Evolutionary conservation across 2,113 vertebrate species (phyloP).

Genomic region (Amphiprion percula): DNA sequence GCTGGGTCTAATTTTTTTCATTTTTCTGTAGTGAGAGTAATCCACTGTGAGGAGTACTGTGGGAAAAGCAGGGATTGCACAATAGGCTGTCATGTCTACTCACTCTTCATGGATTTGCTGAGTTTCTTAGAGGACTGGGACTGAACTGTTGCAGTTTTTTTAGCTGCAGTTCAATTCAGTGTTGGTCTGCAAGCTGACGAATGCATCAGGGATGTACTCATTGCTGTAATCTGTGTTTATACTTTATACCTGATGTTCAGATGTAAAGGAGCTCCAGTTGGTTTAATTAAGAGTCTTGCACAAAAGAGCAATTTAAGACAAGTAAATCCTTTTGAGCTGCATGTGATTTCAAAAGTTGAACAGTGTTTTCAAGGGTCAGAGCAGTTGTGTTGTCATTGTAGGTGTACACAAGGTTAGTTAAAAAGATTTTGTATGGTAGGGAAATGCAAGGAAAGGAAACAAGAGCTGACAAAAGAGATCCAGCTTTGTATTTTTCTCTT

Average conservation of each 20-base stretch:
- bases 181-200: neutral
- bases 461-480: neutral
- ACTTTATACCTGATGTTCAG: too few species aligned
- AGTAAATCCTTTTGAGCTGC: neutral
- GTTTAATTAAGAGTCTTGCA: neutral
- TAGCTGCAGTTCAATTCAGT: neutral
- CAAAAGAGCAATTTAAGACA: neutral
- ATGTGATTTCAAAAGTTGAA: neutral
- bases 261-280: too few species aligned
- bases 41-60: neutral
- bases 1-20: neutral
- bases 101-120: neutral
- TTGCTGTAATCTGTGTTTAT: too few species aligned
- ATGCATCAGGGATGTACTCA: neutral
- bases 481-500: too few species aligned
- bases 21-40: neutral
- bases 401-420: too few species aligned
- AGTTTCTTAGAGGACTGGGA: neutral
- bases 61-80: neutral
- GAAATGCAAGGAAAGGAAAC: neutral
- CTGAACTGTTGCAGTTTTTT: slow-evolving; percentile 4
- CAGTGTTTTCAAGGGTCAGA: neutral
- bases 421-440: too few species aligned
- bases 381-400: neutral
- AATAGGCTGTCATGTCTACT: neutral